Evolutionary conservation across 2,888 invertebrate genomes (phyloP), one percentile per base, ranked within the genome.

Genomic region (Macrosoma leucophasiata): DNA sequence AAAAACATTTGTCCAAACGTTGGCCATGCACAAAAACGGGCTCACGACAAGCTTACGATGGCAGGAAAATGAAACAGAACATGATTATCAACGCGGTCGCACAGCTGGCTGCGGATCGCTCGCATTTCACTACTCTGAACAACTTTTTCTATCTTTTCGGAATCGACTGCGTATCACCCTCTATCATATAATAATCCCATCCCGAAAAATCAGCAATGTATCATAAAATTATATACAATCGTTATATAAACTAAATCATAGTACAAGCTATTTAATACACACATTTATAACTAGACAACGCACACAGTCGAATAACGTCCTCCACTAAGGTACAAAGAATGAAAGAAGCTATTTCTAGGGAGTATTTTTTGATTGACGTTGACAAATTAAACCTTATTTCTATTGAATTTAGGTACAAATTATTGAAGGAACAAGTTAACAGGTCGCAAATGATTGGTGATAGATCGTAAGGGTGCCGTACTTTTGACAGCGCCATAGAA

Each of bases 41-140:
- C 45, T 38, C 44, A 39, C 46, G 46, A 55, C 51, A 54, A 54
- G 55, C 59, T 55, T 55, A 35, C 39, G 34, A 58, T 59, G 70
- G 64, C 65, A 65, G 67, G 63, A 64, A 72, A 71, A 68, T 64
- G 68, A 68, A 70, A 71, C 58, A 57, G 54, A 58, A 57, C 71
- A 67, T 63, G 68, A 67, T 70, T 72, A 72, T 71, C 66, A 71
- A 71, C 68, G 59, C 60, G 47, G 50, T 49, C 52, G 57, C 67
- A 67, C 75, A 76, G 73, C 71, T 75, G 75, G 67, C 62, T 52
- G 54, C 46, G 36, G 30, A 30, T 22, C 25, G 25, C 35, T n/a
- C 30, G n/a, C n/a, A n/a, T n/a, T n/a, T 7, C 23, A 33, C 26
- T 30, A 18, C n/a, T 30, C 21, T 30, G 18, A 33, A 34, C 18